Percentiles rank a stretch among this genome's conserved stretches.
Conservation (phyloP, 2,113 vertebrate genomes). For the Deroptyus accipitrinus region DNA sequence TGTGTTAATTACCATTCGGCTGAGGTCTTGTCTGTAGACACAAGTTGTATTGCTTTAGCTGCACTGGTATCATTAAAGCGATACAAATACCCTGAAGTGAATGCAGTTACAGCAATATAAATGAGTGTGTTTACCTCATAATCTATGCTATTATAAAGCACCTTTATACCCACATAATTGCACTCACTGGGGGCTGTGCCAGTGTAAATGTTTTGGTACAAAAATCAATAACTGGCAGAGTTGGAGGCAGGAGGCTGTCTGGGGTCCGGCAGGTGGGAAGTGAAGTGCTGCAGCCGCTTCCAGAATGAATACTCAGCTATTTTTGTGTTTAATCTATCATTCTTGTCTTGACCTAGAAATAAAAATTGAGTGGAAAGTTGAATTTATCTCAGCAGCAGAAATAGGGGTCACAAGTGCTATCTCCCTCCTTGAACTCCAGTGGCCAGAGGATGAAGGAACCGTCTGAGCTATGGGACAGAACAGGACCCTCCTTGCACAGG, state of each 20-base stretch:
- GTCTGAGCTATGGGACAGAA: rapidly evolving
- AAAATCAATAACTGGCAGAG: slow-evolving; percentile 18
- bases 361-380: slow-evolving; percentile 1
- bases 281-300: neutral
- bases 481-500: neutral
- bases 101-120: neutral
- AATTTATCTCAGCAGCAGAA: neutral
- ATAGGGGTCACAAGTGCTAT: neutral
- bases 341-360: slow-evolving; percentile 24
- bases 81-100: slow-evolving; percentile 24
- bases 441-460: neutral
- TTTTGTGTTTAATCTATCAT: slow-evolving; percentile 8
- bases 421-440: neutral
- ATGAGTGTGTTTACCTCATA: slow-evolving; percentile 30
- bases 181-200: neutral
- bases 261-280: neutral
- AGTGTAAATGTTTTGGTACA: slow-evolving; percentile 44
- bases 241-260: neutral
- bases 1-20: slow-evolving; percentile 36
- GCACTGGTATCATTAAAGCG: neutral
- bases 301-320: neutral
- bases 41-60: slow-evolving; percentile 26
- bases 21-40: neutral
- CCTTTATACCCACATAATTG: slow-evolving; percentile 27
- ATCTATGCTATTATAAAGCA: slow-evolving; percentile 32